Evolutionary conservation across 2,113 vertebrate genomes (phyloP).

Genomic region (Hippocampus barbouri): DNA sequence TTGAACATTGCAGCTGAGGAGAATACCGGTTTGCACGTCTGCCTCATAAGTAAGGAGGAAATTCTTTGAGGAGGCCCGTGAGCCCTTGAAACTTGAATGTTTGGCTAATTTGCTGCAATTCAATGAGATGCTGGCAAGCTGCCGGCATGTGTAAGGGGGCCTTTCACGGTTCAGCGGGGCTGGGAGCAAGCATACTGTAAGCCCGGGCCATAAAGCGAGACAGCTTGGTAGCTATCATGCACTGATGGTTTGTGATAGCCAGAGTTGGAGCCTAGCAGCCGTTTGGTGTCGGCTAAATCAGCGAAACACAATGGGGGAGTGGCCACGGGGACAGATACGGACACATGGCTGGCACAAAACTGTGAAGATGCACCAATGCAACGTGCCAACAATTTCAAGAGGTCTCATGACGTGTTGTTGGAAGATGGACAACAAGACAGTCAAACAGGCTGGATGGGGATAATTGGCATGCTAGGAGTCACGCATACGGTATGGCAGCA

Average conservation of each 20-base stretch:
- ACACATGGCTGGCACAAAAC: conserved; percentile 58
- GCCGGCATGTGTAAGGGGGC: conserved; percentile 28
- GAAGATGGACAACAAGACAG: conserved; percentile 41
- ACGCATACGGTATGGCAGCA: conserved; percentile 41
- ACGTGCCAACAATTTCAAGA: conserved; percentile 37
- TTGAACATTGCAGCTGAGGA: background rate
- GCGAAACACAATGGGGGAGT: conserved; percentile 46
- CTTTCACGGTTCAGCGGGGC: conserved; percentile 37
- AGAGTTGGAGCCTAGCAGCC: conserved; percentile 58
- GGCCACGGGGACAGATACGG: conserved; percentile 40
- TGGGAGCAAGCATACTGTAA: conserved; percentile 26
- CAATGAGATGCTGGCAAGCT: conserved; percentile 46
- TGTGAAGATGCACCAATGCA: conserved; percentile 24
- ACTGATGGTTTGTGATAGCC: conserved; percentile 50
- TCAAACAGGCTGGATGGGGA: conserved; percentile 31
- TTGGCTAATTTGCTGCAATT: conserved; percentile 61
- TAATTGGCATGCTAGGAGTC: conserved; percentile 26
- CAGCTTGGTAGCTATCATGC: conserved; percentile 59
- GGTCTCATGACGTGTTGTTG: conserved; percentile 41
- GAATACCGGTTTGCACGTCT: too few species aligned
- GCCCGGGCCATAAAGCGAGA: conserved; percentile 47
- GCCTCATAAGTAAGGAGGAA: background rate
- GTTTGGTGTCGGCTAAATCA: conserved; percentile 46
- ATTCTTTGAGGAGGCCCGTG: conserved; percentile 51
- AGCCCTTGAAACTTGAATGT: conserved; percentile 47